Evolutionary conservation across 2,888 invertebrate genomes (phyloP), one percentile per base, ranked within the genome.

Genomic region (Apotomis turbidana): DNA sequence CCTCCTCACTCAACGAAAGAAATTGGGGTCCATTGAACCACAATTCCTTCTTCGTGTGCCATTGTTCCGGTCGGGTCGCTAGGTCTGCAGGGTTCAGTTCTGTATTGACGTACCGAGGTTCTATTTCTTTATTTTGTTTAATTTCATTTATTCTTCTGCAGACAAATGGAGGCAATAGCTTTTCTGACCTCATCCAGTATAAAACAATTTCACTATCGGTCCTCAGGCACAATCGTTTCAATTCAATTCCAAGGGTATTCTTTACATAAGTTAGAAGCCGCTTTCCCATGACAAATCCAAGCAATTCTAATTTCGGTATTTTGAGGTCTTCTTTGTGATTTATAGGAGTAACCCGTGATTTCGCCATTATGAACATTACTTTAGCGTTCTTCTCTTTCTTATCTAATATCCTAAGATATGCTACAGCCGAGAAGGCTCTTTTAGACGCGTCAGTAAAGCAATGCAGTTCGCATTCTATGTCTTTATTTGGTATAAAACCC

Each of bases 11-110:
- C 49, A 27, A 27, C 27, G 27, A 27, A 27, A 27, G 1, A 27
- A 27, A 27, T 27, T 27, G 27, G 3, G 75, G 73, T 10, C 73
- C 75, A 3, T 66, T 60, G 27, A 62, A 66, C 75, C 75, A 75
- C n/a, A 68, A 12, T 9, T 61, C 57, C 36, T 69, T 49, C 13
- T 69, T 69, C 27, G 54, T 0, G 4, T 71, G 12, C 63, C 68
- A 68, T 3, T 55, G 44, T 27, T 72, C 64, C 9, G 73, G 70
- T 38, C 73, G 60, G 4, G 73, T 75, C 1, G 74, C 72, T 0
- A 73, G 9, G 36, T 74, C 74, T 9, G 72, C 73, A 9, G 73
- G 72, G 15, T 74, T 74, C 6, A 49, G 0, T 12, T 68, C 15
- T 27, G 70, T 70, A 13, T 10, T 57, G 5, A 70, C 54, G n/a